phyloP scores from a whole-genome alignment of 1,140 invertebrate species.

The Trichonephila inaurata region DNA sequence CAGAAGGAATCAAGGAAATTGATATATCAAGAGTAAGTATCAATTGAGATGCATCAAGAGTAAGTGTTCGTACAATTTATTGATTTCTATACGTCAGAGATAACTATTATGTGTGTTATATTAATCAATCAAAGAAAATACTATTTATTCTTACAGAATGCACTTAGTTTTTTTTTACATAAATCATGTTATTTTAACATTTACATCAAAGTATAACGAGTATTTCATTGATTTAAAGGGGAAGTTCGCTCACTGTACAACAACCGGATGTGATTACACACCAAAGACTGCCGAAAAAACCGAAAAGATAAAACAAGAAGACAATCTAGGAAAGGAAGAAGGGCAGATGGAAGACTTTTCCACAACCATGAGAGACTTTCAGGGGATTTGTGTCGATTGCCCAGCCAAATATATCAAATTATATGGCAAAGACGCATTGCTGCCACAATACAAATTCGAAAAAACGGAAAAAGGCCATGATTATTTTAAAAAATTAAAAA shows the following conservation, averaged over 20 bases:
- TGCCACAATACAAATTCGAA: slow-evolving; percentile 50
- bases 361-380: slow-evolving; percentile 51
- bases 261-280: slow-evolving; percentile 43
- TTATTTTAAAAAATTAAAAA: slow-evolving; percentile 54
- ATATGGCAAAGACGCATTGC: slow-evolving; percentile 66
- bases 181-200: too few species aligned
- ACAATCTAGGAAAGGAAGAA: slow-evolving; percentile 22
- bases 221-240: background rate
- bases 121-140: too few species aligned
- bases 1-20: too few species aligned
- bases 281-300: background rate
- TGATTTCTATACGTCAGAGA: too few species aligned
- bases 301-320: background rate
- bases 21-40: too few species aligned
- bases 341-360: slow-evolving; percentile 46
- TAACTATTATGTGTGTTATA: too few species aligned
- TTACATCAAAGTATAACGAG: too few species aligned
- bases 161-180: too few species aligned
- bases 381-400: slow-evolving; percentile 42
- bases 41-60: too few species aligned
- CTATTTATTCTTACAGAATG: too few species aligned
- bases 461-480: slow-evolving; percentile 55
- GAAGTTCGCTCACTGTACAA: slow-evolving; percentile 42
- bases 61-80: too few species aligned
- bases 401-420: slow-evolving; percentile 59